Conservation (phyloP, 1,140 invertebrate genomes). For the Tetramorium alpestre region DNA sequence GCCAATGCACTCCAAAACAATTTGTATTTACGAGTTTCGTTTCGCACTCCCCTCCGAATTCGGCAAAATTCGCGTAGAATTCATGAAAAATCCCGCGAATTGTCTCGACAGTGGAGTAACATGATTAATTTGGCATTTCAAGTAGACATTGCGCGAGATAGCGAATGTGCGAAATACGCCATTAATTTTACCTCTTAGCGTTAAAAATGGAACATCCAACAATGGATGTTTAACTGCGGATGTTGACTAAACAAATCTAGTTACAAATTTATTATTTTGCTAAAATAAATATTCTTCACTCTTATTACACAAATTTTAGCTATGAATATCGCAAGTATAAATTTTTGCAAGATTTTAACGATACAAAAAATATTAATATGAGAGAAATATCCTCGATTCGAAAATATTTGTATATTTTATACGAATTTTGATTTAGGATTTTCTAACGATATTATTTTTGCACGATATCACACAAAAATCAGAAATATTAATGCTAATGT, state of each 20-base stretch:
- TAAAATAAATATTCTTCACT: constrained; percentile 5
- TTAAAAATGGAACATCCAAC: constrained; percentile 29
- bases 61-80: constrained; percentile 30
- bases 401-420: neutral
- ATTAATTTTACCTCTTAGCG: constrained; percentile 33
- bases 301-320: neutral
- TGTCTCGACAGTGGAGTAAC: constrained; percentile 38
- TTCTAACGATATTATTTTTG: constrained; percentile 7
- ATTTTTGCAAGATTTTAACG: constrained; percentile 12
- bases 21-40: constrained; percentile 55
- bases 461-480: neutral
- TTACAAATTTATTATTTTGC: constrained; percentile 28
- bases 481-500: constrained; percentile 22
- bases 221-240: constrained; percentile 18
- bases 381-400: neutral
- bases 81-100: constrained; percentile 57
- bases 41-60: constrained; percentile 26
- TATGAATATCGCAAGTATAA: neutral
- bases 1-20: constrained; percentile 60
- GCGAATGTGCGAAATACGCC: constrained; percentile 19
- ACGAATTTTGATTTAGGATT: neutral
- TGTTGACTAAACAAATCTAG: neutral
- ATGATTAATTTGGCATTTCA: constrained; percentile 55
- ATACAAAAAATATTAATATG: neutral
- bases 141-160: constrained; percentile 34